Evolutionary conservation across 2,113 vertebrate species (phyloP).

Genomic region (Hucho hucho): DNA sequence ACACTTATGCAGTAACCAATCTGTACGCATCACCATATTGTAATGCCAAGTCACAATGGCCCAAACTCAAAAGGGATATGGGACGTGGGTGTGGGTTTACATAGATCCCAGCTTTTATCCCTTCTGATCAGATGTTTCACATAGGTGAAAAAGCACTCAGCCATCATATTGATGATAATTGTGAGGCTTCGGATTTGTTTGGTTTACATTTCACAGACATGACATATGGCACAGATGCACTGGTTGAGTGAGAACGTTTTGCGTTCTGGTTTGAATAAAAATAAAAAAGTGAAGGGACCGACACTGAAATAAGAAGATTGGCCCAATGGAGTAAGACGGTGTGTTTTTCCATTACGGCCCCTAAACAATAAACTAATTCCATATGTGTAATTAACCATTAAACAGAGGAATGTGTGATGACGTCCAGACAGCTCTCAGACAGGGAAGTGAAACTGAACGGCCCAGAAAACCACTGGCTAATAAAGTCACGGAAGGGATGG

Average conservation of each 20-base stretch:
- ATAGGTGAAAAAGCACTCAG: background rate
- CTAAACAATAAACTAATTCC: conserved; percentile 37
- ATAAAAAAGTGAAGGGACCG: conserved; percentile 24
- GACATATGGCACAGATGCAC: conserved; percentile 52
- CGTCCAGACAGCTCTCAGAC: conserved; percentile 33
- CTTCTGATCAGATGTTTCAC: conserved; percentile 18
- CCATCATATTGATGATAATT: conserved; percentile 38
- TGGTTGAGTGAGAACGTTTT: conserved; percentile 38
- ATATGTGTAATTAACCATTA: conserved; percentile 56
- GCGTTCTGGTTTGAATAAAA: conserved; percentile 54
- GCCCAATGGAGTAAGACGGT: conserved; percentile 10
- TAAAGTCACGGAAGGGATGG: background rate
- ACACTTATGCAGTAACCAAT: background rate
- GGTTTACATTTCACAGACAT: conserved; percentile 29
- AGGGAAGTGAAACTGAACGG: conserved; percentile 39
- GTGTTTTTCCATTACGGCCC: conserved; percentile 39
- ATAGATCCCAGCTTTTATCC: conserved; percentile 21
- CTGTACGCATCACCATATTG: background rate
- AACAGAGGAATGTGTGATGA: conserved; percentile 43
- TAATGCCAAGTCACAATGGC: background rate
- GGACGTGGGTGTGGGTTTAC: background rate
- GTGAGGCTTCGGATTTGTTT: conserved; percentile 27
- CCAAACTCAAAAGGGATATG: background rate
- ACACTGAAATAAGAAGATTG: conserved; percentile 21
- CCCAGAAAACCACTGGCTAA: conserved; percentile 35